phyloP scores from a whole-genome alignment of 2,113 vertebrate genomes.

The Centrocercus urophasianus region DNA sequence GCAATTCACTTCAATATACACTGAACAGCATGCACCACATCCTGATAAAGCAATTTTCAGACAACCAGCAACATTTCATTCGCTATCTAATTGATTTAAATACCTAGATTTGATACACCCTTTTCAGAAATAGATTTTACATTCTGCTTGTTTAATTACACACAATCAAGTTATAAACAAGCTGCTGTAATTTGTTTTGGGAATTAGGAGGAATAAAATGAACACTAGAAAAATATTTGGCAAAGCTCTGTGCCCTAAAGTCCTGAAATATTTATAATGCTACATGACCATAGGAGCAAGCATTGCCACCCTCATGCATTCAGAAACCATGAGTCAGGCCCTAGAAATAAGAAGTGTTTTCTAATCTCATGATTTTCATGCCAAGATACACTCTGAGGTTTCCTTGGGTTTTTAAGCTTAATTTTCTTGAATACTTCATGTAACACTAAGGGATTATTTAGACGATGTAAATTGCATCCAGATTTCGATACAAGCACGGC shows the following conservation, averaged over 20 bases:
- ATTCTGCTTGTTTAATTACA: not conserved
- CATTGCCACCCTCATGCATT: constrained; percentile 8
- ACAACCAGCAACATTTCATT: not conserved
- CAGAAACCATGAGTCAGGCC: constrained; percentile 53
- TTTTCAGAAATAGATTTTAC: not conserved
- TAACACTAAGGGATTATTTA: not conserved
- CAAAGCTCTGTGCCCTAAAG: not conserved
- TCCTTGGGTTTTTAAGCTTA: not conserved
- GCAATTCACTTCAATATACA: not conserved
- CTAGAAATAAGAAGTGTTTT: constrained; percentile 36
- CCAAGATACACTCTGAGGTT: constrained; percentile 39
- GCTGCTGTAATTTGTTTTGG: not conserved
- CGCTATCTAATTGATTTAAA: not conserved
- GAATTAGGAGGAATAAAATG: not conserved
- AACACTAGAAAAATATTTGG: constrained; percentile 8
- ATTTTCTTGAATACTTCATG: not conserved
- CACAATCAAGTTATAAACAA: not conserved
- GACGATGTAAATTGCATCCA: not conserved
- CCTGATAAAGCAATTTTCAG: not conserved
- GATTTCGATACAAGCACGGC: not conserved
- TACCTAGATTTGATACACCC: not conserved
- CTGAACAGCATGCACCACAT: not conserved
- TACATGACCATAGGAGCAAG: constrained; percentile 33
- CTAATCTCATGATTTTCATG: constrained; percentile 26
- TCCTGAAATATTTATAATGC: constrained; percentile 50